These are phyloP conservation scores for Gastrophryne carolinensis DNA, from an alignment of 2,797 vertebrate genomes.

Conservation along the genomic window DNA sequence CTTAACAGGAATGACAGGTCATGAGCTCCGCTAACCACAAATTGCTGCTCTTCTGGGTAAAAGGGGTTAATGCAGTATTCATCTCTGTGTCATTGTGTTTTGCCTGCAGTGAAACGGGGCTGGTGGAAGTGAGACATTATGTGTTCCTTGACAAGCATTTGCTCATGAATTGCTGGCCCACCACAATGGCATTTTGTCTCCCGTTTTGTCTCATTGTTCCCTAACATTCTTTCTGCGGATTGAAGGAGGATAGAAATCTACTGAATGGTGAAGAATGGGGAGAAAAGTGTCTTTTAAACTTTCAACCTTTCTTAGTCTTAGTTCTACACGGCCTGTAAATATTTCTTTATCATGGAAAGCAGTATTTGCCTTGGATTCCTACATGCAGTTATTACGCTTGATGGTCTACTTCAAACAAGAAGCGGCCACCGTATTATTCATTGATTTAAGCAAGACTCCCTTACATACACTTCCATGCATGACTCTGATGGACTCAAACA, in stretches of 20 bases:
- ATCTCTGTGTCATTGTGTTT: constrained; percentile 63
- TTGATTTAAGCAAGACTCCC: background rate
- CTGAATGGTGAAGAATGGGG: constrained; percentile 67
- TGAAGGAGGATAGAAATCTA: constrained; percentile 58
- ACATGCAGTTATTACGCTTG: background rate
- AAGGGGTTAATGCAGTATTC: constrained; percentile 62
- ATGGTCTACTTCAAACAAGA: background rate
- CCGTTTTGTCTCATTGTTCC: constrained; percentile 81
- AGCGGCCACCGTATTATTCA: background rate
- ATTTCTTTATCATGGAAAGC: constrained; percentile 52
- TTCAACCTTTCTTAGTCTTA: constrained; percentile 49
- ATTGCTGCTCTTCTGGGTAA: constrained; percentile 38
- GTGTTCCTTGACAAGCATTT: constrained; percentile 77
- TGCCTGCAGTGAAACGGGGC: constrained; percentile 70
- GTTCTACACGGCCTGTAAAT: constrained; percentile 56
- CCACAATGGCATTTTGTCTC: constrained; percentile 91
- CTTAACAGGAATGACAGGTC: constrained; percentile 39
- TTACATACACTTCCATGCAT: background rate
- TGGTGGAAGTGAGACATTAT: constrained; percentile 75
- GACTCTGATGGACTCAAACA: background rate
- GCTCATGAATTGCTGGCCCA: constrained; percentile 77
- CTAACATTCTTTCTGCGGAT: constrained; percentile 81
- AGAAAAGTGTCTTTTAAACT: constrained; percentile 73
- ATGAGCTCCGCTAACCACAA: constrained; percentile 30
- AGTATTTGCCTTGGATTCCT: background rate